Base-by-base conservation (phyloP, 23 tunicate species). In the Trididemnum clinides region DNA sequence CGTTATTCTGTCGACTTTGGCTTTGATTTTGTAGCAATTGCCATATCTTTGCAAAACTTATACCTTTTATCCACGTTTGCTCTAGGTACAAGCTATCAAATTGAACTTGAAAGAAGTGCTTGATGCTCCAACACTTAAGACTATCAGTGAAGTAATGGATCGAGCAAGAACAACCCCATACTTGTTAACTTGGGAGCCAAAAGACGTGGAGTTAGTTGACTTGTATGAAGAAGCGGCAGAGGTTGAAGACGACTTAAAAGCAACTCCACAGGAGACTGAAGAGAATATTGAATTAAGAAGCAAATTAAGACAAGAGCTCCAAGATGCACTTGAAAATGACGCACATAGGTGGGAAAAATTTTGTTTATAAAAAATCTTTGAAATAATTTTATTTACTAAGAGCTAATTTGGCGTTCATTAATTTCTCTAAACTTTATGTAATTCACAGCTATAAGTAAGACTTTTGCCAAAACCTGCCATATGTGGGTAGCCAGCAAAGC, bases 131-230 rank as follows among this genome's bases (percentile, higher is more conserved):
- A 25, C 5, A n/a, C 3, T 59, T 3, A 28, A n/a, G 22, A 59
- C 25, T 10, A 25, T 59, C 22, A 59, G 27, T 10, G 66, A 59
- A 59, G 66, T 59, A 3, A 4, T 59, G 66, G 25, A 10, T 59
- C 66, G 22, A 10, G 66, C 66, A 19, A 25, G 66, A n/a, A 28
- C 3, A 15, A 59, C 25, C 22, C 66, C 66, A 7, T 69, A 69
- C 39, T 69, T 69, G 39, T 31, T 69, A 5, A 5, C 75, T 4
- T 69, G 75, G 75, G 18, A 69, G 10, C 75, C 34, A 2, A 37
- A 69, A 28, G 75, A 69, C 75, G 39, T 33, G 12, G 75, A 69
- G 36, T n/a, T 69, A n/a, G 39, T n/a, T 35, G 75, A 69, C 12
- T 69, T 69, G 39, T 69, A 28, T 7, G 75, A 69, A n/a, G 15